Conservation (phyloP, 2,113 vertebrate genomes). For the Machaerirhynchus nigripectus region DNA sequence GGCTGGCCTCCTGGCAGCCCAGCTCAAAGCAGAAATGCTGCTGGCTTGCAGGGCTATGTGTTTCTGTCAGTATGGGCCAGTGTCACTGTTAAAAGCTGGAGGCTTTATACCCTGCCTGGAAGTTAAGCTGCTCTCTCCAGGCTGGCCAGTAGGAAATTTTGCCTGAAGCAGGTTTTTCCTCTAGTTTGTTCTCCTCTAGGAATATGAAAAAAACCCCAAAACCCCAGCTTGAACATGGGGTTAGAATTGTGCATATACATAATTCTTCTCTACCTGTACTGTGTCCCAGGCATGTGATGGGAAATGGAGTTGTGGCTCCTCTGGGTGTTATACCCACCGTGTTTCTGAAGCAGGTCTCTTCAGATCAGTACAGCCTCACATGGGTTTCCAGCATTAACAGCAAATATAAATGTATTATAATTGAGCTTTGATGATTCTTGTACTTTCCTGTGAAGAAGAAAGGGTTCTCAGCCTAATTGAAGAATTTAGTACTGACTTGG, state of each 20-base stretch:
- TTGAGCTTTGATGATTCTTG: neutral
- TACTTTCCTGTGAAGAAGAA: neutral
- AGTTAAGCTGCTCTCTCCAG: neutral
- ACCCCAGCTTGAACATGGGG: accelerated
- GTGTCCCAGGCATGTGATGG: neutral
- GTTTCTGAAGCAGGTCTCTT: neutral
- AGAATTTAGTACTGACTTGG: neutral
- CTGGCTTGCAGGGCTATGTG: neutral
- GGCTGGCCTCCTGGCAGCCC: neutral
- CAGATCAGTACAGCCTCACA: neutral
- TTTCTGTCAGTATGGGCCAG: neutral
- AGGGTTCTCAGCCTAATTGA: neutral
- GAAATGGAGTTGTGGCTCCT: neutral
- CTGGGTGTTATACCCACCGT: neutral
- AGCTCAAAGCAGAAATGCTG: neutral
- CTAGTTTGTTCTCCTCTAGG: neutral
- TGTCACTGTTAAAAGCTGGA: neutral
- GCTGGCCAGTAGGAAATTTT: neutral
- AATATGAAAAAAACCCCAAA: accelerated
- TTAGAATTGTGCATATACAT: neutral
- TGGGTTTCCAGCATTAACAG: neutral
- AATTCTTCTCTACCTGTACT: neutral
- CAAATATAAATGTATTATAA: neutral
- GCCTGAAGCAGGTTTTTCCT: neutral
- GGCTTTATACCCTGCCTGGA: neutral